phyloP scores from a whole-genome alignment of 1,140 invertebrate species.

The Coelopa frigida region DNA sequence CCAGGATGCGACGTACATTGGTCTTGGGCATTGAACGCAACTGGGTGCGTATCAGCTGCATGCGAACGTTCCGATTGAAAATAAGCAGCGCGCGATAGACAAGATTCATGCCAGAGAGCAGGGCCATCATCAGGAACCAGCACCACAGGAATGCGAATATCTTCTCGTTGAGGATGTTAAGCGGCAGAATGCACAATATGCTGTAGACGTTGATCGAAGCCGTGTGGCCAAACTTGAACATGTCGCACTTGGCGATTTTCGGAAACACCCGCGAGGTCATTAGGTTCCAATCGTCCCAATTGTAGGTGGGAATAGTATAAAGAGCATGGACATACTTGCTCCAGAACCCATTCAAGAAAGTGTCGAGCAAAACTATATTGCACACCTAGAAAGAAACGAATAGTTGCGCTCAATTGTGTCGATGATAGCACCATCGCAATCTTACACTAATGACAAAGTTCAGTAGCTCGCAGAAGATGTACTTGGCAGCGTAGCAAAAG shows the following conservation, averaged over 20 bases:
- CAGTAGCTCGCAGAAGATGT: constrained; percentile 62
- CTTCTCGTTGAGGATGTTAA: constrained; percentile 76
- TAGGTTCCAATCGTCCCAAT: constrained; percentile 44
- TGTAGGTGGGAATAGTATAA: constrained; percentile 41
- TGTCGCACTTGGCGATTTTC: constrained; percentile 73
- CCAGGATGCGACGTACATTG: constrained; percentile 15
- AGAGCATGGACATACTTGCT: constrained; percentile 60
- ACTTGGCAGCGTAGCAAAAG: constrained; percentile 61
- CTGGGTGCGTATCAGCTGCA: constrained; percentile 50
- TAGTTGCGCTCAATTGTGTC: not conserved
- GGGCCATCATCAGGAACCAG: constrained; percentile 65
- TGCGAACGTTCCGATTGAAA: constrained; percentile 27
- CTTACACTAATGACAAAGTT: constrained; percentile 63
- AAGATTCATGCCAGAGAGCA: constrained; percentile 56
- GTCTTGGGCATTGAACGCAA: constrained; percentile 23
- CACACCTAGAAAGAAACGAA: constrained; percentile 50
- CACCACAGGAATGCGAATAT: constrained; percentile 74
- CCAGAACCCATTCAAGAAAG: constrained; percentile 69
- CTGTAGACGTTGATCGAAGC: constrained; percentile 56
- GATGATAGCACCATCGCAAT: constrained; percentile 8
- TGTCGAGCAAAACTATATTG: constrained; percentile 57
- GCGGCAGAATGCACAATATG: constrained; percentile 62
- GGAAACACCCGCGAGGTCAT: constrained; percentile 59
- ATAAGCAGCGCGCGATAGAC: constrained; percentile 48
- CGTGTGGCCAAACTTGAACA: constrained; percentile 57